Percentiles rank a stretch among this genome's conserved stretches.
phyloP scores from a whole-genome alignment of 2,888 invertebrate genomes.

The Apodemia duryi region DNA sequence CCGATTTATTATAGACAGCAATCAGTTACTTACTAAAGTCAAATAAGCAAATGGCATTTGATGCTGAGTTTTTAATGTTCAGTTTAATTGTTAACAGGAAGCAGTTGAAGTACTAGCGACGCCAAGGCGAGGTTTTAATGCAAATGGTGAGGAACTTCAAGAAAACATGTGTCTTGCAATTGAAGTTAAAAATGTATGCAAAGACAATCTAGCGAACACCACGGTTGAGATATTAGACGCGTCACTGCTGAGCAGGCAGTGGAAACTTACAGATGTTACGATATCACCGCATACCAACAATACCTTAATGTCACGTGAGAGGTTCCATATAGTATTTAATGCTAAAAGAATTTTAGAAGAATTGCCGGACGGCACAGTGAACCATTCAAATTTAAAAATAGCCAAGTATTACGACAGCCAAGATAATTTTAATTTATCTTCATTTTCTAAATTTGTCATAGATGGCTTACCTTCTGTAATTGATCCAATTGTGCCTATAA shows the following conservation, averaged over 20 bases:
- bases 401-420: slow-evolving; percentile 41
- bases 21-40: too few species aligned
- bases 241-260: slow-evolving; percentile 71
- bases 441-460: slow-evolving; percentile 55
- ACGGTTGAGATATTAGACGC: slow-evolving; percentile 62
- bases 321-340: slow-evolving; percentile 57
- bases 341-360: slow-evolving; percentile 45
- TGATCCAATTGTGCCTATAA: slow-evolving; percentile 19
- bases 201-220: slow-evolving; percentile 80
- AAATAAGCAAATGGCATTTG: too few species aligned
- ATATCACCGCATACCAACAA: slow-evolving; percentile 49
- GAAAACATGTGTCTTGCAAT: slow-evolving; percentile 83
- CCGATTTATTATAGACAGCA: neutral
- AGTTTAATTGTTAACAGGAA: slow-evolving; percentile 51
- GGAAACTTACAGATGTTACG: slow-evolving; percentile 72
- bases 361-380: slow-evolving; percentile 43
- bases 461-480: slow-evolving; percentile 35
- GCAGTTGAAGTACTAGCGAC: slow-evolving; percentile 77
- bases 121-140: slow-evolving; percentile 71
- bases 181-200: slow-evolving; percentile 84
- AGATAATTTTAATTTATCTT: slow-evolving; percentile 41
- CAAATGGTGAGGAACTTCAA: slow-evolving; percentile 46
- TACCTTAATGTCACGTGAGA: slow-evolving; percentile 50
- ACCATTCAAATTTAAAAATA: slow-evolving; percentile 52
- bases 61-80: neutral